These are phyloP conservation scores for Lasiurus cinereus DNA, from an alignment of 2,113 vertebrate species.

Conservation along the genomic window DNA sequence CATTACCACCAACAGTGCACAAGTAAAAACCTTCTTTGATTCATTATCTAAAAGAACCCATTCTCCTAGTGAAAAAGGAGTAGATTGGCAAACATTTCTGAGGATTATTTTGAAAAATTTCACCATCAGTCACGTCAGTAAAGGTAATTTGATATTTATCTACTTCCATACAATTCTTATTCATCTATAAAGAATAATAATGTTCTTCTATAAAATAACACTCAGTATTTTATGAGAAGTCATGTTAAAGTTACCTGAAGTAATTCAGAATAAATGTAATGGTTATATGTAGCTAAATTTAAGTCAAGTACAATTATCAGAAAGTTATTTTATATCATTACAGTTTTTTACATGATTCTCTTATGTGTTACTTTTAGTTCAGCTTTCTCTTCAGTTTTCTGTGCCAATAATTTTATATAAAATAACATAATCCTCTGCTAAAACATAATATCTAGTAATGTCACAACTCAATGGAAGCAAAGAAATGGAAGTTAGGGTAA, in stretches of 20 bases:
- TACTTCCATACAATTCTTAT: not conserved
- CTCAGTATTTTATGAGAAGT: not conserved
- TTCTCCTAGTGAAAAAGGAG: not conserved
- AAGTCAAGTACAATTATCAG: not conserved
- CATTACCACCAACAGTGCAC: too few relatives aligned
- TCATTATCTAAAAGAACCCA: not conserved
- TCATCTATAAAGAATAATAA: not conserved
- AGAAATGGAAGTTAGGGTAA: not conserved
- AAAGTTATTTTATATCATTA: not conserved
- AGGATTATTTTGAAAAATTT: not conserved
- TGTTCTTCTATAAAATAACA: conserved; percentile 7
- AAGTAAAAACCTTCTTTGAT: not conserved
- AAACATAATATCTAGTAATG: not conserved
- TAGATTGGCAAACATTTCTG: not conserved
- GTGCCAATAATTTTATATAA: not conserved
- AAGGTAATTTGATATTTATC: conserved; percentile 28
- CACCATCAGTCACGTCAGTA: not conserved
- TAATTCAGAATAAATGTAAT: not conserved
- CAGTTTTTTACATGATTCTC: not conserved
- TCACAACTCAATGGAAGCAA: not conserved
- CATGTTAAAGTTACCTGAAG: not conserved
- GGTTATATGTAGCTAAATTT: not conserved
- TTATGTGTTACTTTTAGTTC: not conserved
- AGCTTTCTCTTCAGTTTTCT: conserved; percentile 9
- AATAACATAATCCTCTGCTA: not conserved